Evolutionary conservation across 2,113 vertebrate species (phyloP), one percentile per base, ranked within the genome.

Genomic region (Ptilorrhoa leucosticta): DNA sequence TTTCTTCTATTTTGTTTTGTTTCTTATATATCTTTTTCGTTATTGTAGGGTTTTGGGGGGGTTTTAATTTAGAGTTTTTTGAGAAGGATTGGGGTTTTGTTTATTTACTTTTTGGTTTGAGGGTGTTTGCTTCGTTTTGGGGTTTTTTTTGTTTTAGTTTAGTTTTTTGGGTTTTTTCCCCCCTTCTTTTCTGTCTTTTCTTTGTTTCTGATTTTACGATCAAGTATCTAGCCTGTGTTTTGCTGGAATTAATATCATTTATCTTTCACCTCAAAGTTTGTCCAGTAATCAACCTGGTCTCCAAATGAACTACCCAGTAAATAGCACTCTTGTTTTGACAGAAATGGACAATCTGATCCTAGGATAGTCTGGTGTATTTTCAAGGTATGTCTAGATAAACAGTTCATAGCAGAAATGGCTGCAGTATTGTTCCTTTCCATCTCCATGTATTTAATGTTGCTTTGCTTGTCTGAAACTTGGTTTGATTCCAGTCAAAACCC

Each of bases 31-130:
- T 26, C 2, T 7, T 18, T 16, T 68, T 24, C 2, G 0, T n/a
- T 68, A 10, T 66, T 75, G 3, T 44, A 37, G 12, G 3, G 1
- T 3, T 68, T 30, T 14, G 44, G 5, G 3, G 10, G 64, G 5
- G 2, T 3, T n/a, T 58, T 31, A 30, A 4, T 26, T 6, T 23
- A 39, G 27, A 22, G 0, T 4, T 45, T 68, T 77, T 60, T 37
- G 14, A 22, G 18, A 13, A 2, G 3, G 3, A 3, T 2, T 27
- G 6, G 31, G 6, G 0, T 9, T 27, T 20, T 60, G 1, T 26
- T 61, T 5, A 6, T 51, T 68, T 15, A 3, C 8, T 30, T 15
- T 35, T 51, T 56, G 6, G 2, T 45, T 54, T 39, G 28, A 11
- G 7, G 20, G 4, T 2, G 2, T 48, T 48, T 76, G 13, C 5